Evolutionary conservation across 30 jellyfish, hydroid and myxozoan genomes (phyloP).

Genomic region (Cassiopea andromeda): DNA sequence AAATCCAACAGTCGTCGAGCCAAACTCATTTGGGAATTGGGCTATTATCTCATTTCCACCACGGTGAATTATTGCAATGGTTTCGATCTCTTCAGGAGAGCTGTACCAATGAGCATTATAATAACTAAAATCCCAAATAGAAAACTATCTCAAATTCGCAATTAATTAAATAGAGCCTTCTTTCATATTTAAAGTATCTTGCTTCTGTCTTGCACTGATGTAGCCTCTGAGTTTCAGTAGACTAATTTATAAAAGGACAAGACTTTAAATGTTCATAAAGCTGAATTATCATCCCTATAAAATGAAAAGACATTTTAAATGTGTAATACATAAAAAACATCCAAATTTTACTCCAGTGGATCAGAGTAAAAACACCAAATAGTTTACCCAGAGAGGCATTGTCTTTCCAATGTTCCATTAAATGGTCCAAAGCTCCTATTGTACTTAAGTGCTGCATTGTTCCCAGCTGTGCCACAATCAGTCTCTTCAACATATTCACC

Average conservation of each 20-base stretch:
- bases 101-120: constrained; percentile 43
- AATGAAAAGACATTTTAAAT: no score
- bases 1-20: constrained; percentile 36
- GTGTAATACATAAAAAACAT: no score
- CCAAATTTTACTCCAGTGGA: no score
- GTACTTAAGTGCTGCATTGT: constrained; percentile 23
- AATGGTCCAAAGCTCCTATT: constrained; percentile 39
- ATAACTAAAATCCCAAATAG: not conserved
- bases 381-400: constrained; percentile 48
- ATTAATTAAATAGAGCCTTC: no score
- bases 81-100: constrained; percentile 18
- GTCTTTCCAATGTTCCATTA: constrained; percentile 60
- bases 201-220: no score
- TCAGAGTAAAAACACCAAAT: not conserved
- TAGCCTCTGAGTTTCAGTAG: no score
- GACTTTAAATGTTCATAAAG: no score
- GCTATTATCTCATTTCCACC: constrained; percentile 60
- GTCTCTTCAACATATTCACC: constrained; percentile 57
- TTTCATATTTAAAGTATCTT: no score
- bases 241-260: no score
- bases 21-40: constrained; percentile 40
- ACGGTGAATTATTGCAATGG: constrained; percentile 40
- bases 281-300: no score
- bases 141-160: no score
- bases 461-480: constrained; percentile 40